Evolutionary conservation across 2,113 vertebrate species (phyloP), one percentile per base, ranked within the genome.

Genomic region (Oxyura jamaicensis): DNA sequence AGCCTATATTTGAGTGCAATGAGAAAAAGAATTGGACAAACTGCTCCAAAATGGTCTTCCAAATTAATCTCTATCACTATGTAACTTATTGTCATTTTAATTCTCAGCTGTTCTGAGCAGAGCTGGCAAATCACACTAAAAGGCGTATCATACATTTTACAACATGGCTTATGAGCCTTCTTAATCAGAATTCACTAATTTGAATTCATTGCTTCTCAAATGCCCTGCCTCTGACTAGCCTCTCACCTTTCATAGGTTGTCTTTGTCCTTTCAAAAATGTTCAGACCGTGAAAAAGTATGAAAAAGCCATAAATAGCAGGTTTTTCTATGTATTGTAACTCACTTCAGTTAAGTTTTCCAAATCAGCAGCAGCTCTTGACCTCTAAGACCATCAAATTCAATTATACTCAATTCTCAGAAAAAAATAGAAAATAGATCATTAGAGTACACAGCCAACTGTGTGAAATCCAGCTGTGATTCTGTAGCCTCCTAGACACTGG

Each of bases 361-460:
- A 78, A 88, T 86, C 46, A 91, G 88, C 59, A 63, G 59, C 63
- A 86, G 83, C 52, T 86, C 95, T 86, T 95, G 90, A 90, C 88
- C 88, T 86, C 42, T 33, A 58, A 71, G 71, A 86, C 59, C 44
- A 86, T 56, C 26, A 59, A 83, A 93, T 74, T 93, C 44, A 81
- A 74, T 88, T 74, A 58, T 62, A 90, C 73, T 83, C 18, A 90
- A 23, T 88, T 80, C 50, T 74, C 36, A 44, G 72, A 83, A 94
- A 48, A 96, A 95, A 96, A 73, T 62, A 90, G 25, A 55, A 77
- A 93, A 81, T 56, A 88, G 58, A 90, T 86, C 75, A 86, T 92
- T 95, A 92, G 42, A 72, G 84, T 75, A 87, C 44, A 83, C 2
- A 69, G 63, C n/a, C 55, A 52, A 52, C 50, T 52, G 50, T 26